These are phyloP conservation scores for Polypedilum pembai DNA, from an alignment of 1,140 invertebrate species.

Conservation along the genomic window DNA sequence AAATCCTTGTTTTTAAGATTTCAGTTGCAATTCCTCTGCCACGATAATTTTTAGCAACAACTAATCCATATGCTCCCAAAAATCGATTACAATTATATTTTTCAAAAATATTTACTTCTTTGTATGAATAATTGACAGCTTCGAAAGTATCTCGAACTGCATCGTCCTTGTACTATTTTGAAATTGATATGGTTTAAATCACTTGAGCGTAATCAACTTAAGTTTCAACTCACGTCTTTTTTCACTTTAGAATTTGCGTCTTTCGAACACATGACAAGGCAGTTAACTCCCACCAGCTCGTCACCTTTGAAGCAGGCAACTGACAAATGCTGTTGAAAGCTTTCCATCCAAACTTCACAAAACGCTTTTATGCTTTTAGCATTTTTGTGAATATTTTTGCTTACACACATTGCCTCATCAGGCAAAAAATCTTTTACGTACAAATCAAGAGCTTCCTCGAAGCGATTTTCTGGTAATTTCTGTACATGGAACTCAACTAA, in stretches of 20 bases:
- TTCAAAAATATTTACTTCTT: background rate
- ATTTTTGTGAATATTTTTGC: background rate
- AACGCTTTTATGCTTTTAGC: background rate
- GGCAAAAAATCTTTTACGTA: background rate
- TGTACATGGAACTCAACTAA: conserved; percentile 7
- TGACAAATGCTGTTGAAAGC: background rate
- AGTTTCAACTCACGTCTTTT: background rate
- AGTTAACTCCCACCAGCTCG: conserved; percentile 22
- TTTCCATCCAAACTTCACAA: background rate
- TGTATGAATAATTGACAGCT: background rate
- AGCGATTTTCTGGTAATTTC: conserved; percentile 22
- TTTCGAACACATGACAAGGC: background rate
- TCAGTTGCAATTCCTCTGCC: conserved; percentile 7
- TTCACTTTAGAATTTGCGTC: background rate
- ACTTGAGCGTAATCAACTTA: background rate
- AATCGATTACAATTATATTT: conserved; percentile 10
- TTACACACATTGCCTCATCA: conserved; percentile 21
- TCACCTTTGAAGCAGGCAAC: background rate
- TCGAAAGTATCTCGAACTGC: background rate
- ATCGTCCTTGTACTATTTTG: background rate
- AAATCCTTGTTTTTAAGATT: background rate
- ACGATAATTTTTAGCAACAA: background rate
- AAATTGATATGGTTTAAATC: background rate
- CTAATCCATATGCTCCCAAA: background rate
- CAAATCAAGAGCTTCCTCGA: conserved; percentile 4